Percentiles rank a stretch among this genome's conserved stretches.
Evolutionary conservation across 92 coral and sea anemone genomes (phyloP).

Genomic region (Nematostella vectensis): DNA sequence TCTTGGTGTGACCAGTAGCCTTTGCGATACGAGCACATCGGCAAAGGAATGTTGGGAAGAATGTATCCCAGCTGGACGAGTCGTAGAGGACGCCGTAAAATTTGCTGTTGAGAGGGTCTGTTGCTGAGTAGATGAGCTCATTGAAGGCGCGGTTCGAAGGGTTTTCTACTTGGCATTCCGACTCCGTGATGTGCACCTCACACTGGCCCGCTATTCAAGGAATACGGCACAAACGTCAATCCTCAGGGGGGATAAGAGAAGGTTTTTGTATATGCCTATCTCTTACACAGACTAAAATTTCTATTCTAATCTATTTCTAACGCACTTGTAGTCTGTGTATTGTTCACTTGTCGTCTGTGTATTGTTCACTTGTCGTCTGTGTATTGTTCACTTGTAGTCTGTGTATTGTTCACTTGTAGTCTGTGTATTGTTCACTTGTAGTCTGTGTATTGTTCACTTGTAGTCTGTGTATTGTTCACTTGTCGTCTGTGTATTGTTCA

Average conservation of each 20-base stretch:
- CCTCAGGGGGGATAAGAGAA: neutral
- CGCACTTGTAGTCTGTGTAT: no score
- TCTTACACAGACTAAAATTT: no score
- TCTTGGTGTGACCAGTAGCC: slow-evolving; percentile 14
- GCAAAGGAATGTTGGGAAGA: slow-evolving; percentile 43
- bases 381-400: no score
- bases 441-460: no score
- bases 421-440: no score
- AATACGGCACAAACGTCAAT: neutral
- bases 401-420: no score
- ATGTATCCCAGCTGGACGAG: slow-evolving; percentile 1
- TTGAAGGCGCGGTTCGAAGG: slow-evolving; percentile 11
- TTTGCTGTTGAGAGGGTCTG: slow-evolving; percentile 2
- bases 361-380: no score
- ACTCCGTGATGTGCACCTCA: slow-evolving; percentile 25
- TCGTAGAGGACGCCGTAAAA: slow-evolving; percentile 20
- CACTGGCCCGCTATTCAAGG: slow-evolving; percentile 14
- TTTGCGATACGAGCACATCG: slow-evolving; percentile 38
- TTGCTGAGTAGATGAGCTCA: slow-evolving; percentile 15
- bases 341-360: no score
- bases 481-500: no score
- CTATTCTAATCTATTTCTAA: no score
- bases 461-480: no score
- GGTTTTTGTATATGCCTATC: neutral
- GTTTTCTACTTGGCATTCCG: slow-evolving; percentile 37